Conservation (phyloP, 2,888 invertebrate genomes). For the Caenorhabditis imperialis region DNA sequence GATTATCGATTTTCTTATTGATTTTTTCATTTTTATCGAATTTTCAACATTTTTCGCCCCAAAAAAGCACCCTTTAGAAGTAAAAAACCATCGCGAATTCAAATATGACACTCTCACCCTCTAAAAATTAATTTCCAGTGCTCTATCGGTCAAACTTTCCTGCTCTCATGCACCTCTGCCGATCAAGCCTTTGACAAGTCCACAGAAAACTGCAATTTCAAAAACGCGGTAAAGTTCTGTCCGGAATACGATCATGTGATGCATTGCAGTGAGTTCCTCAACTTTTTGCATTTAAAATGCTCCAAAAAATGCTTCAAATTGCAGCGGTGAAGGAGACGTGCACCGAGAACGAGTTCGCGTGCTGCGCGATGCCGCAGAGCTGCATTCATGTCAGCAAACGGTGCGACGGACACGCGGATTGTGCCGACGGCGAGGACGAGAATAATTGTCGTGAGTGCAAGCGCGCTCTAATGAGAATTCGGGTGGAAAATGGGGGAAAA, state of each 20-base stretch:
- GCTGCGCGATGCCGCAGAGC: constrained; percentile 73
- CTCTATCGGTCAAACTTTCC: constrained; percentile 75
- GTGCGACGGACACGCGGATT: constrained; percentile 76
- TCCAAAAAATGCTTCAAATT: constrained; percentile 2
- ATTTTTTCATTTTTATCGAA: too few species aligned
- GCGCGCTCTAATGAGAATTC: too few species aligned
- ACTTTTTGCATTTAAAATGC: not conserved
- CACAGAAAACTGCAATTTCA: constrained; percentile 74
- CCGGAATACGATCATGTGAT: constrained; percentile 77
- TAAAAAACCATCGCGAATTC: too few species aligned
- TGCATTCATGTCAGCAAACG: constrained; percentile 69
- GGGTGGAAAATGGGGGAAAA: too few species aligned
- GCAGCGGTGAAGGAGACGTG: constrained; percentile 67
- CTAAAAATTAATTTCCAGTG: constrained; percentile 64
- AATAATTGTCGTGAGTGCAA: constrained; percentile 74
- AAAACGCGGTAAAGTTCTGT: constrained; percentile 71
- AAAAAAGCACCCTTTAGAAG: too few species aligned
- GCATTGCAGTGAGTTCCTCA: constrained; percentile 74
- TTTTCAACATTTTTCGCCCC: too few species aligned
- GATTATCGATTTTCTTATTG: too few species aligned
- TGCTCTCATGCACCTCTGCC: constrained; percentile 68
- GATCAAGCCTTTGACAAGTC: constrained; percentile 74
- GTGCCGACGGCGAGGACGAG: constrained; percentile 75
- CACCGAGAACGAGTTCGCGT: constrained; percentile 69
- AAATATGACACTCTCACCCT: too few species aligned